These are phyloP conservation scores for Ips typographus DNA, from an alignment of 1,140 invertebrate genomes.

Conservation along the genomic window DNA sequence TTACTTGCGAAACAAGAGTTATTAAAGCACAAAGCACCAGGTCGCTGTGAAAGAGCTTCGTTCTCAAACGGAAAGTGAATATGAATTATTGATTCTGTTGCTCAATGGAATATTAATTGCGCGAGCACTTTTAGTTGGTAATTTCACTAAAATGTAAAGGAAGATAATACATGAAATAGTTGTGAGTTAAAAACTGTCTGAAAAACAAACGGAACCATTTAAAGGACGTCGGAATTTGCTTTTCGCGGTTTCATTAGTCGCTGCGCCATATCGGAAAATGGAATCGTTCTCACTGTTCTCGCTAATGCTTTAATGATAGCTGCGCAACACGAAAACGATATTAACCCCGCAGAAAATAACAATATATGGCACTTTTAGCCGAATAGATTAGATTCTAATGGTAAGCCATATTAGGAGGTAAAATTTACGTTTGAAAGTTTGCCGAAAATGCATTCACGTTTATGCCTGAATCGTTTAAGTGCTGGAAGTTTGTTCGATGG, in stretches of 20 bases:
- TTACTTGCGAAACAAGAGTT: slow-evolving; percentile 26
- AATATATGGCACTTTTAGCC: slow-evolving; percentile 31
- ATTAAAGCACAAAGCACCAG: slow-evolving; percentile 24
- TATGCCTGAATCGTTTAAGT: slow-evolving; percentile 16
- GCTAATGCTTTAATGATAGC: slow-evolving; percentile 34
- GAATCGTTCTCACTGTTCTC: slow-evolving; percentile 29
- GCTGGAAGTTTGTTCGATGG: slow-evolving; percentile 7
- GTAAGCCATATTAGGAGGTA: slow-evolving; percentile 26
- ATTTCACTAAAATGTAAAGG: no score
- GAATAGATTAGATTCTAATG: slow-evolving; percentile 35
- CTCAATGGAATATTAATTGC: slow-evolving; percentile 2
- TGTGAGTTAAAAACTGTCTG: slow-evolving; percentile 6
- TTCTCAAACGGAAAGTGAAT: slow-evolving; percentile 9
- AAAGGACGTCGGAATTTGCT: slow-evolving; percentile 13
- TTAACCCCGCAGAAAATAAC: slow-evolving; percentile 30
- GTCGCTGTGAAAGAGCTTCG: slow-evolving; percentile 3
- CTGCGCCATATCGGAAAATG: slow-evolving; percentile 32
- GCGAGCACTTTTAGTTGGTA: background rate
- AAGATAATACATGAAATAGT: no score
- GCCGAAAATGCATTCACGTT: slow-evolving; percentile 4
- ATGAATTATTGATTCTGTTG: slow-evolving; percentile 20
- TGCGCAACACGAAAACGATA: slow-evolving; percentile 33
- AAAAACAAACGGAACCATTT: slow-evolving; percentile 7
- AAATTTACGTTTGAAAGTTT: slow-evolving; percentile 26
- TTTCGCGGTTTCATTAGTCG: slow-evolving; percentile 31